Percentiles rank a stretch among this genome's conserved stretches.
Conservation (phyloP, 2,113 vertebrate species). For the Leucoraja erinaceus region DNA sequence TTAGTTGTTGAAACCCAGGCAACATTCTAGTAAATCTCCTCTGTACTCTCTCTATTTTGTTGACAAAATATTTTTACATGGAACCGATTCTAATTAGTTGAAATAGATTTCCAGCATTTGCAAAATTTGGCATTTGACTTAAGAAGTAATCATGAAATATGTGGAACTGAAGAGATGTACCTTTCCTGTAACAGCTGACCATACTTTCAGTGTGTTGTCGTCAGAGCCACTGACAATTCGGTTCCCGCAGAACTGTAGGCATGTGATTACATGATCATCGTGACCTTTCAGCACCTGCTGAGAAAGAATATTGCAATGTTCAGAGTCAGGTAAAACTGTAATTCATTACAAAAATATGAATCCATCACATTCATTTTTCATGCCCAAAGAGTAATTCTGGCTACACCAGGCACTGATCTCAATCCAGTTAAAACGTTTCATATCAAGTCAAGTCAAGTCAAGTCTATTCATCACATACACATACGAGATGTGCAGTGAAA, state of each 20-base stretch:
- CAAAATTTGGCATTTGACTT: neutral
- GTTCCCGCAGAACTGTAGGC: constrained; percentile 95
- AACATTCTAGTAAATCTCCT: too few relatives aligned
- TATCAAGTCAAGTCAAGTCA: too few relatives aligned
- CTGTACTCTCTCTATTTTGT: too few relatives aligned
- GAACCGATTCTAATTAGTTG: too few relatives aligned
- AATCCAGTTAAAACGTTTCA: neutral
- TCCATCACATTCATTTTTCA: neutral
- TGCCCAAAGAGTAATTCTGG: neutral
- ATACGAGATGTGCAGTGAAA: too few relatives aligned
- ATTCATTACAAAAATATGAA: neutral
- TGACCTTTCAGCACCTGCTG: constrained; percentile 94
- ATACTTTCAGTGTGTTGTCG: constrained; percentile 96
- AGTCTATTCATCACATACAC: too few relatives aligned
- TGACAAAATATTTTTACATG: too few relatives aligned
- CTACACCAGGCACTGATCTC: neutral
- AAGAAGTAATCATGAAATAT: neutral
- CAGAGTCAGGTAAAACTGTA: neutral
- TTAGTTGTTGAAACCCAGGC: too few relatives aligned
- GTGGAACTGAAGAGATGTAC: constrained; percentile 49
- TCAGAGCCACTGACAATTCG: constrained; percentile 95
- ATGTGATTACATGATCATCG: constrained; percentile 96
- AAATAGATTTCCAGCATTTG: too few relatives aligned
- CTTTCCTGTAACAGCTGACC: constrained; percentile 97
- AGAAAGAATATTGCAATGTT: neutral